Conservation (phyloP, 2,797 vertebrate genomes). For the Allobates femoralis region DNA sequence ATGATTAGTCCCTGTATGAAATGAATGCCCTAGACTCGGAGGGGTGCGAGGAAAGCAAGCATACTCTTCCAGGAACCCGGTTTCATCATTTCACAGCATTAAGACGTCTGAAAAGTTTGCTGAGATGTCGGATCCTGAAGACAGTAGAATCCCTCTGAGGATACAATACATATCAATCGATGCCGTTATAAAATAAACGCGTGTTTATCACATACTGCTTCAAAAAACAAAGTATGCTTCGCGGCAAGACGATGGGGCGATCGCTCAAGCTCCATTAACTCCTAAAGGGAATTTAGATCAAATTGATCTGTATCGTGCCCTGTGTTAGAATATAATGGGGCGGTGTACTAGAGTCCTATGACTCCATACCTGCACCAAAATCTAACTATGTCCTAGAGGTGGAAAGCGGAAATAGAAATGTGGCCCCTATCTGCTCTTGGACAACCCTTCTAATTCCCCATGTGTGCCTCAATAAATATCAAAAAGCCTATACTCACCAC, state of each 20-base stretch:
- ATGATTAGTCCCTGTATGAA: slow-evolving; percentile 33
- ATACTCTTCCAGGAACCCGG: slow-evolving; percentile 41
- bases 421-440: too few relatives aligned
- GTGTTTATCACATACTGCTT: slow-evolving; percentile 46
- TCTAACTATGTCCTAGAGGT: not conserved
- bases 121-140: slow-evolving; percentile 48
- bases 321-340: too few relatives aligned
- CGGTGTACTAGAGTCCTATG: not conserved
- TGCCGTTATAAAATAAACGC: slow-evolving; percentile 31
- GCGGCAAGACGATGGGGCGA: not conserved
- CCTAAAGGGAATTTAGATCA: not conserved
- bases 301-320: not conserved
- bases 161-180: slow-evolving; percentile 55
- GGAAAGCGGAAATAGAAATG: too few relatives aligned
- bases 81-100: slow-evolving; percentile 54
- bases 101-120: slow-evolving; percentile 56
- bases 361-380: not conserved
- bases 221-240: slow-evolving; percentile 27
- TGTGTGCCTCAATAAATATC: too few relatives aligned
- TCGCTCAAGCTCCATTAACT: slow-evolving; percentile 35
- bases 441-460: too few relatives aligned
- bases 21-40: slow-evolving; percentile 13
- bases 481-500: too few relatives aligned
- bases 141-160: slow-evolving; percentile 40
- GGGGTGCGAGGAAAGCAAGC: slow-evolving; percentile 31